A percentile compares a stretch with the other conserved stretches of the same genome.
phyloP scores from a whole-genome alignment of 2,113 vertebrate genomes.

The Sceloporus tristichus region DNA sequence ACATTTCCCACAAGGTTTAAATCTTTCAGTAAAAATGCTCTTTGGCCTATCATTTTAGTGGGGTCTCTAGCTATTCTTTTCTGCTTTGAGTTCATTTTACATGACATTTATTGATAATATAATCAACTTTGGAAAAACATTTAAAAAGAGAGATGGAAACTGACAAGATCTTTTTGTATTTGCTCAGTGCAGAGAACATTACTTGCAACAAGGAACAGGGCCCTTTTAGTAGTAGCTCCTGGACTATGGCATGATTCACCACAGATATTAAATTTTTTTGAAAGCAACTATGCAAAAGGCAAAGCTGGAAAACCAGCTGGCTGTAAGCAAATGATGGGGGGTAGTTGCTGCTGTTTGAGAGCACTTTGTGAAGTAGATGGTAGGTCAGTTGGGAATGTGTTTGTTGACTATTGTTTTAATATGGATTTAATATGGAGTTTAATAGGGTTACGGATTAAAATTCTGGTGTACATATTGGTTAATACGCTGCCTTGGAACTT shows the following conservation, averaged over 20 bases:
- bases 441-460: not conserved
- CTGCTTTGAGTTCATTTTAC: not conserved
- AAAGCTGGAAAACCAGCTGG: not conserved
- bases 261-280: not conserved
- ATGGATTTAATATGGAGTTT: not conserved
- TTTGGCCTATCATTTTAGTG: not conserved
- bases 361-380: not conserved
- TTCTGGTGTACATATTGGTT: not conserved
- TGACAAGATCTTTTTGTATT: not conserved
- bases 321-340: not conserved
- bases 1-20: not conserved
- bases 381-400: not conserved
- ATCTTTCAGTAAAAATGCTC: not conserved
- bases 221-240: not conserved
- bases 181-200: not conserved
- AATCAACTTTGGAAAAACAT: not conserved
- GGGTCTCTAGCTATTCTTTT: not conserved
- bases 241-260: not conserved
- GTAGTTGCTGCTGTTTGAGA: not conserved
- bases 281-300: not conserved
- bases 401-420: not conserved
- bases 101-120: not conserved
- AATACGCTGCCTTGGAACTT: not conserved
- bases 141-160: not conserved
- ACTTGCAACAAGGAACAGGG: not conserved